phyloP scores from a whole-genome alignment of 2,888 invertebrate genomes.

The Heliconius ismenius region DNA sequence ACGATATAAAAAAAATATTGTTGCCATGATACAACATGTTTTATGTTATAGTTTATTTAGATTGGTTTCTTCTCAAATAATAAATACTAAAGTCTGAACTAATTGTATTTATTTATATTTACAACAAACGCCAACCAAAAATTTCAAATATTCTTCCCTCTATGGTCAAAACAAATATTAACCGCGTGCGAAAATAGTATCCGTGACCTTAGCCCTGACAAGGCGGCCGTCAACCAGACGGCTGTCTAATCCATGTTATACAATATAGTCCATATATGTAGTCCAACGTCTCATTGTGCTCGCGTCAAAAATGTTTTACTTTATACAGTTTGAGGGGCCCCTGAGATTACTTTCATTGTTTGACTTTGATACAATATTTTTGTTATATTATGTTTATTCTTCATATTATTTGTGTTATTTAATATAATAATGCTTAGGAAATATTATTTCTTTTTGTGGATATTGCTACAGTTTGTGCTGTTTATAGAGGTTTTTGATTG shows the following conservation, averaged over 20 bases:
- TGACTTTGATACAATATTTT: conserved; percentile 37
- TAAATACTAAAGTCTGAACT: too few relatives aligned
- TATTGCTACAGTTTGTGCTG: neutral
- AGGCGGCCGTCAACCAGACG: conserved; percentile 17
- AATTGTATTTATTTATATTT: neutral
- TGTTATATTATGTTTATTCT: conserved; percentile 14
- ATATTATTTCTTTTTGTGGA: neutral
- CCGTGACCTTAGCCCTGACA: conserved; percentile 6
- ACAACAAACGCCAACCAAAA: too few relatives aligned
- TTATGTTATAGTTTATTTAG: too few relatives aligned
- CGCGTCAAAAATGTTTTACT: conserved; percentile 39
- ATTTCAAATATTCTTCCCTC: neutral
- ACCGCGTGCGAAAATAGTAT: conserved; percentile 8
- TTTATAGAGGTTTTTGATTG: neutral
- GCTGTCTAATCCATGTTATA: conserved; percentile 7
- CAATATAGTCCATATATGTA: conserved; percentile 1
- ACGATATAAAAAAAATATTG: too few relatives aligned
- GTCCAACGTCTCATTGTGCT: conserved; percentile 6
- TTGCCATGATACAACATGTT: too few relatives aligned
- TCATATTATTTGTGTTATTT: neutral
- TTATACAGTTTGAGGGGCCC: conserved; percentile 38
- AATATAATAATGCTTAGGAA: neutral
- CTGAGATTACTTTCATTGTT: conserved; percentile 29
- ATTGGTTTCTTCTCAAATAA: too few relatives aligned
- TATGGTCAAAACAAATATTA: neutral